Conservation (phyloP, 2,888 invertebrate genomes). For the Oscheius onirici region DNA sequence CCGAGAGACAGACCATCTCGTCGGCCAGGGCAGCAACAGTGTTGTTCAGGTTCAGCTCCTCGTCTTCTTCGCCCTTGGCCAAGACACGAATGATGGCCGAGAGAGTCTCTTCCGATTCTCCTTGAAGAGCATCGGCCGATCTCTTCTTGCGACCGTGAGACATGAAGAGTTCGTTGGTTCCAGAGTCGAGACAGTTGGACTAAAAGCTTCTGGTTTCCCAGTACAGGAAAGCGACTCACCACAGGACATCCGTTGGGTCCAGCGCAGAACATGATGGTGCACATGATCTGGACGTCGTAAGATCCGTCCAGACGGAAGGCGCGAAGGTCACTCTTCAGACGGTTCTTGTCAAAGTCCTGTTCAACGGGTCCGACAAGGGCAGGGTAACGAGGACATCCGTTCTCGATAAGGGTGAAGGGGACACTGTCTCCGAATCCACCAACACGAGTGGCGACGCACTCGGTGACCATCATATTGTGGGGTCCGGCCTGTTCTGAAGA, state of each 20-base stretch:
- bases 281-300: constrained; percentile 71
- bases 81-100: constrained; percentile 71
- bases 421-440: constrained; percentile 71
- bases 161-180: constrained; percentile 71
- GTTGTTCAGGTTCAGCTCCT: constrained; percentile 45
- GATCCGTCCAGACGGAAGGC: constrained; percentile 72
- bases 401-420: constrained; percentile 71
- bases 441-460: constrained; percentile 71
- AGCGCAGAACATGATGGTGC: constrained; percentile 72
- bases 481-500: constrained; percentile 71
- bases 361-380: constrained; percentile 71
- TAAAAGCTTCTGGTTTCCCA: constrained; percentile 21
- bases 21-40: constrained; percentile 32
- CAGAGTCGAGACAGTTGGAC: constrained; percentile 72
- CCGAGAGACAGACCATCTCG: constrained; percentile 67
- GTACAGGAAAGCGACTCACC: constrained; percentile 37
- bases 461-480: constrained; percentile 72
- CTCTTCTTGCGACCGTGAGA: constrained; percentile 71
- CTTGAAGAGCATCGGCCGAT: constrained; percentile 45
- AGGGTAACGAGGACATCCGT: constrained; percentile 71
- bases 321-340: constrained; percentile 70
- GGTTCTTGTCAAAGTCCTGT: constrained; percentile 71
- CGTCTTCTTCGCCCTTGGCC: constrained; percentile 70
- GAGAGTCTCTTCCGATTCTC: constrained; percentile 67
- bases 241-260: constrained; percentile 72